Evolutionary conservation across 2,797 vertebrate genomes (phyloP).

Genomic region (Orientallactaga sibirica): DNA sequence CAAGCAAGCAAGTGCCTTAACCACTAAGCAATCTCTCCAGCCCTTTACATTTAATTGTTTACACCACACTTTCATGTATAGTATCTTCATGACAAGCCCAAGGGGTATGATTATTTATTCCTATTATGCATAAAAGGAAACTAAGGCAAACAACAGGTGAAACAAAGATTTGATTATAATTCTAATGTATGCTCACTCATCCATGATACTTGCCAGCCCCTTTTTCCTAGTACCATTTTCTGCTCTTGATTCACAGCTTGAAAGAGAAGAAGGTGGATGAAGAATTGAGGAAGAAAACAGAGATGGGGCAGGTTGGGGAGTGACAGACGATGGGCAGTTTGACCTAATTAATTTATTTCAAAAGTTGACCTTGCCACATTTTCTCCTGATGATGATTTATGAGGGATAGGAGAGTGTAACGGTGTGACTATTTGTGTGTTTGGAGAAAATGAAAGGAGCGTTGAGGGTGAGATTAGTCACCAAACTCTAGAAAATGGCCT

Average conservation of each 20-base stretch:
- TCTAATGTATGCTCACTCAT: not conserved
- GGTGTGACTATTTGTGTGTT: slow-evolving; percentile 9
- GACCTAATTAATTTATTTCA: slow-evolving; percentile 52
- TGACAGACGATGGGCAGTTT: not conserved
- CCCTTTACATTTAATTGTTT: slow-evolving; percentile 47
- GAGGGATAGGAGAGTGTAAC: not conserved
- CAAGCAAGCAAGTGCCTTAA: too few species aligned
- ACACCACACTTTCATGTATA: not conserved
- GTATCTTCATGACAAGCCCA: slow-evolving; percentile 2
- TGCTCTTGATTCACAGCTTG: slow-evolving; percentile 23
- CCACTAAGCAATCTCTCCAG: too few species aligned
- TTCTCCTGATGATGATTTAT: slow-evolving; percentile 1
- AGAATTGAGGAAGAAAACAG: slow-evolving; percentile 24
- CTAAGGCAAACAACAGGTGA: slow-evolving; percentile 9
- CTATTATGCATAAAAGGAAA: slow-evolving; percentile 50
- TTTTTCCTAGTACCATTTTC: not conserved
- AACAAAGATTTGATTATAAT: slow-evolving; percentile 17
- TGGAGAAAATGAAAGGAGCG: not conserved
- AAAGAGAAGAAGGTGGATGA: slow-evolving; percentile 35
- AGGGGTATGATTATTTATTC: slow-evolving; percentile 40
- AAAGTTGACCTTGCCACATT: not conserved
- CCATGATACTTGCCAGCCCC: not conserved
- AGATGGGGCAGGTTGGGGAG: not conserved
- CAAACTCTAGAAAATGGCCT: slow-evolving; percentile 27
- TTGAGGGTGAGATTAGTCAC: not conserved